Base-by-base conservation (phyloP, 2,888 invertebrate species). In the Globia sparganii region DNA sequence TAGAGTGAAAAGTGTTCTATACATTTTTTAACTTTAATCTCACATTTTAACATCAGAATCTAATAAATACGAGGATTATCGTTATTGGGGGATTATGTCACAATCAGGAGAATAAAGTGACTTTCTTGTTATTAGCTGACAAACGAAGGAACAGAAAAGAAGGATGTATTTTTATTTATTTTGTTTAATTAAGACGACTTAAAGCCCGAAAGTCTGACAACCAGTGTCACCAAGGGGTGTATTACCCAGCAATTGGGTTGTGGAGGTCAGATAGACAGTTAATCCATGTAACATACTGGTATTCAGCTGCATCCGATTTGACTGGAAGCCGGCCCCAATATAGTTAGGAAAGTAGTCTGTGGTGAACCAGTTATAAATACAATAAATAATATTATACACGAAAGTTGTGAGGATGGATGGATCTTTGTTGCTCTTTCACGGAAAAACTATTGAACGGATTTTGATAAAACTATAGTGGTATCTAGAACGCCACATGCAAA, bases 1-100 rank as follows among this genome's bases (percentile, higher is more conserved):
- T 81, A 77, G 49, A 37, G 28, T 61, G 46, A 59, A 72, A 80
- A 77, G 28, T 70, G 28, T 65, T 80, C 43, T 71, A 62, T 71
- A 58, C 9, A 58, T 58, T 67, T 46, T 76, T n/a, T 15, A 43
- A 72, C 40, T 43, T 78, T 40, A 0, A 46, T 71, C 76, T 62
- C 31, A 56, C 21, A 40, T 53, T 43, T 5, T 6, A 11, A 62
- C 34, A 13, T 59, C 11, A 68, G 13, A 13, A 21, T 66, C 4
- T n/a, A 18, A 59, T 61, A 31, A 21, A 15, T 9, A 31, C 18
- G 2, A 2, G 2, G 18, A 59, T 25, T 18, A 4, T n/a, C 21
- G 56, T 18, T 25, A 18, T 31, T 37, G 31, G 1, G 4, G 21
- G 37, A 73, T 31, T 64, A n/a, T n/a, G n/a, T 21, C 34, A 28